Percentiles rank a stretch among this genome's conserved stretches.
These are phyloP conservation scores for Agriopis leucophaearia DNA, from an alignment of 2,888 invertebrate species.

Conservation along the genomic window DNA sequence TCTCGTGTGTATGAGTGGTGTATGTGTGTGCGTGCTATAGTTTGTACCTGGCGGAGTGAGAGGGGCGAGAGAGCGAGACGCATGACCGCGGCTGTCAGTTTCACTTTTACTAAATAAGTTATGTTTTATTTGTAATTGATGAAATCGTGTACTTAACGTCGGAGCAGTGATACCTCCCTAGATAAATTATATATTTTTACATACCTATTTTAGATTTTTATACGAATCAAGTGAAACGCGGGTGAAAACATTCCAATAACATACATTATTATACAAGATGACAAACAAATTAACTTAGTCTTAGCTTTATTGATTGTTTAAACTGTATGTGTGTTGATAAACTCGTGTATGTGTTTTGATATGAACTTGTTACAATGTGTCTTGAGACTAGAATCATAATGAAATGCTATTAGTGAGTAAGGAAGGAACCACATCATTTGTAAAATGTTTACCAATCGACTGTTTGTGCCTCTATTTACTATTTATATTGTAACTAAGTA, in stretches of 20 bases:
- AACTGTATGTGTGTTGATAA: constrained; percentile 20
- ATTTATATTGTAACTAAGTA: constrained; percentile 29
- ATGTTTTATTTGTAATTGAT: constrained; percentile 5
- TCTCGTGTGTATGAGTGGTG: constrained; percentile 26
- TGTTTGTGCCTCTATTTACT: constrained; percentile 46
- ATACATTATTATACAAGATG: constrained; percentile 51
- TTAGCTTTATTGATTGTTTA: constrained; percentile 40
- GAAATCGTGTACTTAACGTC: constrained; percentile 45
- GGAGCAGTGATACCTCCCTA: constrained; percentile 44
- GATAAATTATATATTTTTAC: constrained; percentile 23
- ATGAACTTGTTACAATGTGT: constrained; percentile 38
- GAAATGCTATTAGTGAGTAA: constrained; percentile 21
- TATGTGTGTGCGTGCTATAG: constrained; percentile 44
- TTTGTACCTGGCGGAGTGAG: constrained; percentile 35
- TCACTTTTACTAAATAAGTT: neutral
- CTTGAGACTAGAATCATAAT: neutral
- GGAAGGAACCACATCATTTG: constrained; percentile 10
- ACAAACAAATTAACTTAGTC: constrained; percentile 41
- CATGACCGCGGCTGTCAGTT: constrained; percentile 24
- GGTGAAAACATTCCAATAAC: constrained; percentile 40
- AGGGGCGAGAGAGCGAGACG: constrained; percentile 27
- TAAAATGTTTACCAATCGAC: constrained; percentile 35
- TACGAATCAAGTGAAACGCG: constrained; percentile 29
- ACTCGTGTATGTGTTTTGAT: constrained; percentile 50
- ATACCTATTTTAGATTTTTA: constrained; percentile 28